These are phyloP conservation scores for Perdita meconis DNA, from an alignment of 2,888 invertebrate genomes.

Conservation along the genomic window DNA sequence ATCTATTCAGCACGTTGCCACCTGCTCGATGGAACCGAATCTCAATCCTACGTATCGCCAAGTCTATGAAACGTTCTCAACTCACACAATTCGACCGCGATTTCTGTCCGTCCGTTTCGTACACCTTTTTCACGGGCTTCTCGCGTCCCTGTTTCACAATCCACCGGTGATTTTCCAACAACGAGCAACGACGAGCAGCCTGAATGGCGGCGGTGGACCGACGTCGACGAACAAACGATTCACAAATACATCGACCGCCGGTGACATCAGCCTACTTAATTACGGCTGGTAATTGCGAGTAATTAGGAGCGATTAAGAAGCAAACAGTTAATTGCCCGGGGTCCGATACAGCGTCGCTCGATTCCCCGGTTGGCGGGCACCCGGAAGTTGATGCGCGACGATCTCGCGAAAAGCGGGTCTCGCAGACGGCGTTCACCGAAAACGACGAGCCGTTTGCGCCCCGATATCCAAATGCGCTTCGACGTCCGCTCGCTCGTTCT, in stretches of 20 bases:
- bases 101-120: not conserved
- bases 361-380: conserved; percentile 38
- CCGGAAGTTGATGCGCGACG: conserved; percentile 29
- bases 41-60: conserved; percentile 19
- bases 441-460: not conserved
- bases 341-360: conserved; percentile 68
- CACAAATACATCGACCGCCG: conserved; percentile 65
- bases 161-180: conserved; percentile 53
- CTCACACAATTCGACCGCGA: conserved; percentile 3
- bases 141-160: conserved; percentile 30
- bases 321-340: conserved; percentile 78
- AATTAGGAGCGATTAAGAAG: conserved; percentile 80
- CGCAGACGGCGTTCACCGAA: not conserved
- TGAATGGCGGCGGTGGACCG: conserved; percentile 49
- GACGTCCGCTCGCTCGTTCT: conserved; percentile 19
- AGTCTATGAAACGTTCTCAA: not conserved
- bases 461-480: not conserved
- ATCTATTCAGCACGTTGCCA: conserved; percentile 68
- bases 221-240: conserved; percentile 64
- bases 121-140: not conserved
- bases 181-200: conserved; percentile 36
- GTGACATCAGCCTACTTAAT: conserved; percentile 78
- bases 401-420: not conserved
- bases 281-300: conserved; percentile 78
- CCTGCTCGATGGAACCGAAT: conserved; percentile 63